A percentile compares a stretch with the other conserved stretches of the same genome.
phyloP scores from a whole-genome alignment of 2,888 invertebrate species.

The Sturmia bella region DNA sequence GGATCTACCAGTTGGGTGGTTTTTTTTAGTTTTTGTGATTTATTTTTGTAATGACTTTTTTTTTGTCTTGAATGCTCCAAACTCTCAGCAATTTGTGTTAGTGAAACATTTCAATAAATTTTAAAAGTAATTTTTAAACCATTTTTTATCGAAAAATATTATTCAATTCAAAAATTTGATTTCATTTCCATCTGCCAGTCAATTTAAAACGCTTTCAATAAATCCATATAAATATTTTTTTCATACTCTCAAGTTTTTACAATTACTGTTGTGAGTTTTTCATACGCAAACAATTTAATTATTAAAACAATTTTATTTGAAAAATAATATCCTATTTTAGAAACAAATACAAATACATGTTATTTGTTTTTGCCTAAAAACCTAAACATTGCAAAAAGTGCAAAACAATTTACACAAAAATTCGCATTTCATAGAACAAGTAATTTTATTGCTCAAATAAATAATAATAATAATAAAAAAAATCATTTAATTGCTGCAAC shows the following conservation, averaged over 20 bases:
- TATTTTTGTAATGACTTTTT: too few relatives aligned
- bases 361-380: neutral
- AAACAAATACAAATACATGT: neutral
- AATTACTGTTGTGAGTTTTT: conserved; percentile 5
- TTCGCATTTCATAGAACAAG: neutral
- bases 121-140: too few relatives aligned
- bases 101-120: too few relatives aligned
- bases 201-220: neutral
- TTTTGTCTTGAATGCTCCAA: too few relatives aligned
- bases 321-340: conserved; percentile 8
- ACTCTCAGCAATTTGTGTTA: too few relatives aligned
- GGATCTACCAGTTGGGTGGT: too few relatives aligned
- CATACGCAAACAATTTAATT: conserved; percentile 18
- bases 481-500: conserved; percentile 7
- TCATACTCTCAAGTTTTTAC: neutral
- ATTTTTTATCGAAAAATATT: too few relatives aligned
- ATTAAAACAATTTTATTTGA: conserved; percentile 32
- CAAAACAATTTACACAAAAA: neutral
- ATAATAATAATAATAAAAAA: conserved; percentile 22
- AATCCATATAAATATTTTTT: neutral
- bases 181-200: neutral
- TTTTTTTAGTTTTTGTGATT: too few relatives aligned
- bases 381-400: conserved; percentile 2
- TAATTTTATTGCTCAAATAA: conserved; percentile 1
- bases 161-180: too few relatives aligned